Percentiles rank a stretch among this genome's conserved stretches.
Evolutionary conservation across 2,797 vertebrate genomes (phyloP).

Genomic region (Falco berigora): DNA sequence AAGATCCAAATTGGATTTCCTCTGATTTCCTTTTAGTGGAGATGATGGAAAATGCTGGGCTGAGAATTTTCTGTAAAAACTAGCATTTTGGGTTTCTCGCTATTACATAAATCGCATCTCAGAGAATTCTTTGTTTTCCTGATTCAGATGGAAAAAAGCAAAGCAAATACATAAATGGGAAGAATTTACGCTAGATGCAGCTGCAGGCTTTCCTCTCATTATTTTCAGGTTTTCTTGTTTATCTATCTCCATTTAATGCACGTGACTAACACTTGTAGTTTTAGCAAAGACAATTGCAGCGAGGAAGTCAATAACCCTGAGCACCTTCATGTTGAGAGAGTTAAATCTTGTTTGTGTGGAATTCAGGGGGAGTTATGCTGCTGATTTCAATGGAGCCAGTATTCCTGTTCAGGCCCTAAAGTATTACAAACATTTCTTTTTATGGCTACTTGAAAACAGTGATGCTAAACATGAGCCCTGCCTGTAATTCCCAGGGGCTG

Average conservation of each 20-base stretch:
- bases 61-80: conserved; percentile 19
- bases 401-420: conserved; percentile 12
- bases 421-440: conserved; percentile 47
- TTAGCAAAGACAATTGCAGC: neutral
- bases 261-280: neutral
- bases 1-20: neutral
- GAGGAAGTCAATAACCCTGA: neutral
- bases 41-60: neutral
- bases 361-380: conserved; percentile 38
- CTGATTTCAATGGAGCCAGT: conserved; percentile 36
- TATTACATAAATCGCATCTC: neutral
- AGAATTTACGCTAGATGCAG: neutral
- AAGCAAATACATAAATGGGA: neutral
- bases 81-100: neutral
- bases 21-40: neutral
- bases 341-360: neutral
- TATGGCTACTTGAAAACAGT: conserved; percentile 32
- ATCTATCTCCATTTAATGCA: neutral
- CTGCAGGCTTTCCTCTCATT: neutral
- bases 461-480: conserved; percentile 12
- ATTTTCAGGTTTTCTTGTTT: neutral
- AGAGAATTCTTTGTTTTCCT: conserved; percentile 4
- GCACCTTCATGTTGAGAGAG: neutral
- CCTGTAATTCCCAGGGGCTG: neutral
- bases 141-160: neutral